These are phyloP conservation scores for Drosophila trichaetosa DNA, from an alignment of 2,888 invertebrate species.

Conservation along the genomic window DNA sequence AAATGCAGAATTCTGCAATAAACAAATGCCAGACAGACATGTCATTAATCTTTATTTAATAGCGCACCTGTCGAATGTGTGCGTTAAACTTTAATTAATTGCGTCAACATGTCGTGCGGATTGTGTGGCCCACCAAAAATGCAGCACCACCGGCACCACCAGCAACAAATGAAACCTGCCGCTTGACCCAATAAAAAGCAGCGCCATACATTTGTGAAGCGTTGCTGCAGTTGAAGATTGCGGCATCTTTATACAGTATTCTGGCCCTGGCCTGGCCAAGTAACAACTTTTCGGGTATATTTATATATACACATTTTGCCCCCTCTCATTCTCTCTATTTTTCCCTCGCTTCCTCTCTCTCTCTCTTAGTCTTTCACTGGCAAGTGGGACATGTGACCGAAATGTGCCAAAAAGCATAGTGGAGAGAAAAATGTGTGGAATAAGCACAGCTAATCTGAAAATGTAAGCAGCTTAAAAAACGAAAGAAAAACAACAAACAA, in stretches of 20 bases:
- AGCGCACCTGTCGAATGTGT: slow-evolving; percentile 46
- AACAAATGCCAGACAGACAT: slow-evolving; percentile 1
- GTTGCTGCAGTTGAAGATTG: slow-evolving; percentile 27
- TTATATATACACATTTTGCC: slow-evolving; percentile 29
- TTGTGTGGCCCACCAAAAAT: slow-evolving; percentile 67
- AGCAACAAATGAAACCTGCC: slow-evolving; percentile 69
- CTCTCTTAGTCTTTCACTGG: slow-evolving; percentile 30
- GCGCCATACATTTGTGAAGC: slow-evolving; percentile 66
- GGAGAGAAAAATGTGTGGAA: slow-evolving; percentile 41
- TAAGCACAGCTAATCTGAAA: slow-evolving; percentile 71
- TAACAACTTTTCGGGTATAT: slow-evolving; percentile 51
- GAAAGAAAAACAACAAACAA: slow-evolving; percentile 5
- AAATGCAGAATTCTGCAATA: not conserved
- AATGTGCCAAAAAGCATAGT: slow-evolving; percentile 71
- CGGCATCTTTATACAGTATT: slow-evolving; percentile 49
- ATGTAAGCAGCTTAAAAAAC: slow-evolving; percentile 62
- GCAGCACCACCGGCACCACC: slow-evolving; percentile 20
- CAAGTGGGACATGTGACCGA: slow-evolving; percentile 75
- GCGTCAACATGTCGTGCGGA: slow-evolving; percentile 55
- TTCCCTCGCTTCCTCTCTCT: not conserved
- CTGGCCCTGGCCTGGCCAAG: slow-evolving; percentile 45
- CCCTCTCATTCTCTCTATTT: not conserved
- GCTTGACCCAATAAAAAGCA: slow-evolving; percentile 73
- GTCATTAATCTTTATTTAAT: slow-evolving; percentile 33
- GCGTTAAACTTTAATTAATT: slow-evolving; percentile 61